A percentile compares a stretch with the other conserved stretches of the same genome.
Evolutionary conservation across 2,888 invertebrate species (phyloP).

Genomic region (Eumerus sabulonum): DNA sequence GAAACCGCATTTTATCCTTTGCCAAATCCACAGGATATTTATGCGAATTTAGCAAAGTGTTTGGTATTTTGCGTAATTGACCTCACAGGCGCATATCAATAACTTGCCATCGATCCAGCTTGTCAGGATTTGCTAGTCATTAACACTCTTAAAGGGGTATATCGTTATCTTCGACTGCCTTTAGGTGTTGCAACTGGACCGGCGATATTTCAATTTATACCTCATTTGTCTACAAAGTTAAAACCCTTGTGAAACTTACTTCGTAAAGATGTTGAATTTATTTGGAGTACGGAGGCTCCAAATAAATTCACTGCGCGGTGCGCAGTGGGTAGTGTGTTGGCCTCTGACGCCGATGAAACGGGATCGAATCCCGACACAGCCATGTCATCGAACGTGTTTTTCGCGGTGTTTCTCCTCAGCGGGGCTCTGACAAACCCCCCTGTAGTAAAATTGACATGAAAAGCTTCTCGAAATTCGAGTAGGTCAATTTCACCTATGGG

Average conservation of each 20-base stretch:
- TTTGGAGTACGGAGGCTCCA: neutral
- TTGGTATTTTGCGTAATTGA: constrained; percentile 18
- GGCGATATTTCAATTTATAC: constrained; percentile 25
- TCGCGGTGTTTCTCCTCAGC: no score
- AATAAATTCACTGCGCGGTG: no score
- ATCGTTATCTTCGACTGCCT: constrained; percentile 5
- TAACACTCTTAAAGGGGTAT: constrained; percentile 12
- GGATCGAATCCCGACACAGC: no score
- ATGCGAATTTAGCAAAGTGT: constrained; percentile 18
- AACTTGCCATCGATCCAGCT: constrained; percentile 1
- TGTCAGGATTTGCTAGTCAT: constrained; percentile 8
- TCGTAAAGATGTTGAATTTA: constrained; percentile 6
- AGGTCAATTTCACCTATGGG: no score
- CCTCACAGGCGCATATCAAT: constrained; percentile 12
- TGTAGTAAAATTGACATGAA: no score
- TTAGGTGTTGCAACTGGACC: constrained; percentile 12
- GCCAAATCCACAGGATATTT: constrained; percentile 19
- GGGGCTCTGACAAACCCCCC: no score
- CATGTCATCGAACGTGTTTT: no score
- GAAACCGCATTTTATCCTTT: constrained; percentile 40
- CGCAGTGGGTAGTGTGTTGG: no score
- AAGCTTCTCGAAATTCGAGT: no score
- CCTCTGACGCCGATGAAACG: no score
- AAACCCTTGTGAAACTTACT: no score
- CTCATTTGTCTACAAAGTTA: no score